A percentile compares a stretch with the other conserved stretches of the same genome.
Conservation (phyloP, 2,797 vertebrate genomes). For the Amblyopsis hoosieri region DNA sequence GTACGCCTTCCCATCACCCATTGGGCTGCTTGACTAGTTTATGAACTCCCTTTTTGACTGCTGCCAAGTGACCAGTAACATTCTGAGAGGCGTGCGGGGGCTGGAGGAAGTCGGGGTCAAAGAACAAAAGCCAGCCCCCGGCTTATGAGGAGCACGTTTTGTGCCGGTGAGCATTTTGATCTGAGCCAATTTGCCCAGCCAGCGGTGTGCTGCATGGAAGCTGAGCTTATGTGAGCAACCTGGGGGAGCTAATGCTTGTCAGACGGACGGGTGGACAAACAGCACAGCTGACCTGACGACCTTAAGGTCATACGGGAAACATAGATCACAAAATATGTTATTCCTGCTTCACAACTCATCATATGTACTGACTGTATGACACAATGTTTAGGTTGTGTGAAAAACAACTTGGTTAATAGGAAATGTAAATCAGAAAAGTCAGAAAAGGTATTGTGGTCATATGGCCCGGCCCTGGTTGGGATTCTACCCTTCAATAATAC, state of each 20-base stretch:
- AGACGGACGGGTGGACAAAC: constrained; percentile 35
- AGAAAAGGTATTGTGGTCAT: background rate
- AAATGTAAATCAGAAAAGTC: background rate
- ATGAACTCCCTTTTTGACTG: constrained; percentile 57
- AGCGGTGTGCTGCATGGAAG: constrained; percentile 57
- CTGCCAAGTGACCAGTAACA: constrained; percentile 43
- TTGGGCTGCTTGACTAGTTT: constrained; percentile 60
- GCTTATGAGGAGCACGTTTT: constrained; percentile 36
- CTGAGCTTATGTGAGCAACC: constrained; percentile 66
- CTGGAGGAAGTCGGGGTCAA: constrained; percentile 59
- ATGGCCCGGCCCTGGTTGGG: background rate
- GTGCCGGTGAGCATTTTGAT: constrained; percentile 56
- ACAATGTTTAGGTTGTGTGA: too few species aligned
- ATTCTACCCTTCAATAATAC: constrained; percentile 51
- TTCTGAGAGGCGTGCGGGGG: constrained; percentile 43
- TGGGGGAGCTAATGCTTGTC: constrained; percentile 51
- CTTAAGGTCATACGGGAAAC: too few species aligned
- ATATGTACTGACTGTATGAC: too few species aligned
- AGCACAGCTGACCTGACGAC: too few species aligned
- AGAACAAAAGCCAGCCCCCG: constrained; percentile 53
- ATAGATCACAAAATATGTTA: too few species aligned
- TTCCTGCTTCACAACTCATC: too few species aligned
- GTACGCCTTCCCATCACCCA: constrained; percentile 44
- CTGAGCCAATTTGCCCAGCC: constrained; percentile 59
- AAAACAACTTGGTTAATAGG: too few species aligned